These are phyloP conservation scores for Dryococelus australis DNA, from an alignment of 2,888 invertebrate species.

Conservation along the genomic window DNA sequence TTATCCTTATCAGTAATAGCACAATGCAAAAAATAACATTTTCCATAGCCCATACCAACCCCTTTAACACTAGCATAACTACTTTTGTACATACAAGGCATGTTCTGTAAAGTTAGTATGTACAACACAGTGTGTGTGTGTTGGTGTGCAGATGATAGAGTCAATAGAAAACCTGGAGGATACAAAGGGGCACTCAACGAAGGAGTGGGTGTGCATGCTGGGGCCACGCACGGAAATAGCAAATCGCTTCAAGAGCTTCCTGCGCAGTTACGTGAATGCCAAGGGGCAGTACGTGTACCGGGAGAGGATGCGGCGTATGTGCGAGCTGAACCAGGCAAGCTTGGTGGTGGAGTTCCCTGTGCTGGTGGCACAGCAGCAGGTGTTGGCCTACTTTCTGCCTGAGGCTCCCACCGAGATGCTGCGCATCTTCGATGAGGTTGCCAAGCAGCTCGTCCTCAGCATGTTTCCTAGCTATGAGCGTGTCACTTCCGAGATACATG, in stretches of 20 bases:
- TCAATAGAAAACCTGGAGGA: slow-evolving; percentile 98
- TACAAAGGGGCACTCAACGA: slow-evolving; percentile 91
- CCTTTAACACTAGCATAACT: too few relatives aligned
- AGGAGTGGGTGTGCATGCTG: slow-evolving; percentile 96
- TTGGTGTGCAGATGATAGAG: slow-evolving; percentile 73
- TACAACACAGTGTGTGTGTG: background rate
- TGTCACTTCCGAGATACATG: slow-evolving; percentile 93
- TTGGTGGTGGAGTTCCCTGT: slow-evolving; percentile 93
- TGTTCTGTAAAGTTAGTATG: too few relatives aligned
- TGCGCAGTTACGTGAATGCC: slow-evolving; percentile 87
- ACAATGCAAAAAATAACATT: too few relatives aligned
- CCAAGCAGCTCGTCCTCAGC: slow-evolving; percentile 89
- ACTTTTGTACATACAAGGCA: too few relatives aligned
- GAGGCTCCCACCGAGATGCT: slow-evolving; percentile 98
- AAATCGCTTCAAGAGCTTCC: slow-evolving; percentile 89
- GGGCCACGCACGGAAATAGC: slow-evolving; percentile 96
- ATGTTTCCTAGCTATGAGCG: slow-evolving; percentile 96
- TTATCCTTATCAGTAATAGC: too few relatives aligned
- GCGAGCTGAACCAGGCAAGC: slow-evolving; percentile 85
- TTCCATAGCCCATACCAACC: too few relatives aligned
- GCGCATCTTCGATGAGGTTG: slow-evolving; percentile 94
- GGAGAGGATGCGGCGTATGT: slow-evolving; percentile 94
- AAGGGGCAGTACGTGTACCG: slow-evolving; percentile 89
- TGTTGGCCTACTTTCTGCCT: slow-evolving; percentile 94
- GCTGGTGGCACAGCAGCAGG: slow-evolving; percentile 89